Conservation (phyloP, 2,888 invertebrate genomes). For the Dolomedes plantarius region DNA sequence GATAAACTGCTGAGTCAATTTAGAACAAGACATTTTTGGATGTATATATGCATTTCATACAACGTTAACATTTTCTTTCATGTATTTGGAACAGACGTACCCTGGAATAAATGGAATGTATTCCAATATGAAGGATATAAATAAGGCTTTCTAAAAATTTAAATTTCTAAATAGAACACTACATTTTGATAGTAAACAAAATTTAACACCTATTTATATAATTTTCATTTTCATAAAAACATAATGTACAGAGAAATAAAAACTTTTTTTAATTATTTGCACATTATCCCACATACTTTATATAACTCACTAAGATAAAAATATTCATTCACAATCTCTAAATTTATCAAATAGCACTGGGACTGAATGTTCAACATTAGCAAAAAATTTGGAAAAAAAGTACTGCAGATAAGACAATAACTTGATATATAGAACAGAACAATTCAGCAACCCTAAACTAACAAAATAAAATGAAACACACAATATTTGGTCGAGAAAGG, state of each 20-base stretch:
- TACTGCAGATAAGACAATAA: too few relatives aligned
- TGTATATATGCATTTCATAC: background rate
- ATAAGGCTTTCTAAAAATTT: background rate
- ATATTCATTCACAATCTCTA: conserved; percentile 7
- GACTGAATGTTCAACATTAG: background rate
- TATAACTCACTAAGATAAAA: background rate
- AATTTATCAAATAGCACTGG: background rate
- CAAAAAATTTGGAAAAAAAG: background rate
- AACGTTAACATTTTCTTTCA: background rate
- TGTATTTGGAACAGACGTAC: too few relatives aligned
- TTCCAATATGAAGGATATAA: background rate
- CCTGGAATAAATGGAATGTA: background rate
- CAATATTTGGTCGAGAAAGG: conserved; percentile 50
- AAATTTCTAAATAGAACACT: background rate
- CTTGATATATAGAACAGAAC: background rate
- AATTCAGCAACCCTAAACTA: background rate
- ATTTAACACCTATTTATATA: background rate
- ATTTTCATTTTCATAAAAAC: background rate
- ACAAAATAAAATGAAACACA: conserved; percentile 41
- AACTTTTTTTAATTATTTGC: background rate
- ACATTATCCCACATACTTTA: background rate
- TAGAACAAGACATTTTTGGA: background rate
- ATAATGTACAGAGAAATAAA: background rate
- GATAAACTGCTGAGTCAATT: background rate
- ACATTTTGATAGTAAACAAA: background rate